Evolutionary conservation across 2,797 vertebrate genomes (phyloP).

Genomic region (Gallirallus australis): DNA sequence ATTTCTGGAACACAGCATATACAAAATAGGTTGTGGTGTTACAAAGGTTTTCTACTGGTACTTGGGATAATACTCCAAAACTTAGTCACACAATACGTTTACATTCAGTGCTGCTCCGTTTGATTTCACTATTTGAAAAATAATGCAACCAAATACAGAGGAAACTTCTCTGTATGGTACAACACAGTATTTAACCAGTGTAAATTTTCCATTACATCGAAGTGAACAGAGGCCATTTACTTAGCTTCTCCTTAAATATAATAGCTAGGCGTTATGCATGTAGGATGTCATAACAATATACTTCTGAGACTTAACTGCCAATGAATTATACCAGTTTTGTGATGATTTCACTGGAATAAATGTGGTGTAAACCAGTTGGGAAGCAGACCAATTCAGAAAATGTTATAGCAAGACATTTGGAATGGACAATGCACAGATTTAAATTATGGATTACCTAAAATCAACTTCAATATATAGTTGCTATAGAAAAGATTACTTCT

Average conservation of each 20-base stretch:
- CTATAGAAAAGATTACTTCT: not conserved
- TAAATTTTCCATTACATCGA: not conserved
- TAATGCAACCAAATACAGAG: not conserved
- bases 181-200: not conserved
- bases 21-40: not conserved
- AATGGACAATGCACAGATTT: not conserved
- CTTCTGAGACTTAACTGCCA: not conserved
- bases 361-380: not conserved
- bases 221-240: not conserved
- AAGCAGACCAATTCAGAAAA: not conserved
- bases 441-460: not conserved
- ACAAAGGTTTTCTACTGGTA: not conserved
- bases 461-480: not conserved
- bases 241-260: not conserved
- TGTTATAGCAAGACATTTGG: not conserved
- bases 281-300: not conserved
- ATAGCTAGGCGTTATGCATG: not conserved
- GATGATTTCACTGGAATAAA: not conserved
- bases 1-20: constrained; percentile 41
- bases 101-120: not conserved
- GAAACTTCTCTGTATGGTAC: not conserved
- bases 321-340: not conserved
- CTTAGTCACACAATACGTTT: not conserved
- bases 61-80: not conserved
- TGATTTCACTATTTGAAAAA: not conserved